Percentiles rank a stretch among this genome's conserved stretches.
These are phyloP conservation scores for Ophioninae sp. DNA, from an alignment of 2,888 invertebrate genomes.

Conservation along the genomic window DNA sequence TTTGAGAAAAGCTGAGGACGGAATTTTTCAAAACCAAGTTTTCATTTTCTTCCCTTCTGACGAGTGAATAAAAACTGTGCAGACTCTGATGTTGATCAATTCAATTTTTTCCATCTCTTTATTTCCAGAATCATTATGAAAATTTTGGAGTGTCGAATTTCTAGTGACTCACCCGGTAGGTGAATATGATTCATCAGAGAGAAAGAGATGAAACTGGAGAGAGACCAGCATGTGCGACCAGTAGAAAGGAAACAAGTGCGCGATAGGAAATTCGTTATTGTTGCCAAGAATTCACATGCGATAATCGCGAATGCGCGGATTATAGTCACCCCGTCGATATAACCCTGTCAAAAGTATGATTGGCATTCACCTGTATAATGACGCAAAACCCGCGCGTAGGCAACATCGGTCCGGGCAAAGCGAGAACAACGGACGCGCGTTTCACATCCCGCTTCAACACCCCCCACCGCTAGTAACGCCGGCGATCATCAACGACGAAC, in stretches of 20 bases:
- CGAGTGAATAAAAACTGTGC: neutral
- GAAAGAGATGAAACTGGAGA: neutral
- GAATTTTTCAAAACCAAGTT: neutral
- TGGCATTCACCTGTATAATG: conserved; percentile 43
- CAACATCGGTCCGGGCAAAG: neutral
- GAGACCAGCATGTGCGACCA: neutral
- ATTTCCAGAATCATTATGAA: no score
- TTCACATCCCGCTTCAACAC: neutral
- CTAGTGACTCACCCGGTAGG: neutral
- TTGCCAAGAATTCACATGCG: conserved; percentile 34
- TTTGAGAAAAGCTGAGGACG: neutral
- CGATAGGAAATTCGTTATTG: conserved; percentile 48
- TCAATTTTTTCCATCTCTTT: neutral
- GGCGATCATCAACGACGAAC: neutral
- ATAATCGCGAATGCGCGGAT: conserved; percentile 34
- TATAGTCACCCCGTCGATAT: conserved; percentile 35
- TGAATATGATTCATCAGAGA: neutral
- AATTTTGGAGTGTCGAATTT: neutral
- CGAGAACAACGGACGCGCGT: neutral
- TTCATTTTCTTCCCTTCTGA: neutral
- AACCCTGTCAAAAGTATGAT: conserved; percentile 57
- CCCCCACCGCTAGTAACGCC: neutral
- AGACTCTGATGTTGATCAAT: neutral
- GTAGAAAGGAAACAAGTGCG: neutral
- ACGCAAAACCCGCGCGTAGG: conserved; percentile 14